Percentiles rank a stretch among this genome's conserved stretches.
Conservation (phyloP, 2,888 invertebrate genomes). For the Andrena fulva region DNA sequence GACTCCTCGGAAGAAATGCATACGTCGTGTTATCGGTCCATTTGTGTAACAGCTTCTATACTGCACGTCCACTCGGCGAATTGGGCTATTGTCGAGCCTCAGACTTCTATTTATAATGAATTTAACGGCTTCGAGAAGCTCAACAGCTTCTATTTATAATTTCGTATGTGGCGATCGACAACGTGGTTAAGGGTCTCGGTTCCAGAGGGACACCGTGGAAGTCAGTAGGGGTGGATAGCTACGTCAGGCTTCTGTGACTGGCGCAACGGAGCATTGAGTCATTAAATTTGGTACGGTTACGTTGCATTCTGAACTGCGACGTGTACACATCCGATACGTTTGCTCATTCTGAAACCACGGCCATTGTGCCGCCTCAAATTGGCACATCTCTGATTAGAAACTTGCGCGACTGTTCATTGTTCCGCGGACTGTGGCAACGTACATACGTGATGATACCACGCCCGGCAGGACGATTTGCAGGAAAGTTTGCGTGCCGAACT, state of each 20-base stretch:
- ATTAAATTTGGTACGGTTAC: slow-evolving; percentile 78
- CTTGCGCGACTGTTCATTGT: slow-evolving; percentile 71
- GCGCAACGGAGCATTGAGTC: slow-evolving; percentile 61
- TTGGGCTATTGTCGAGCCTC: slow-evolving; percentile 45
- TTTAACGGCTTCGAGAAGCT: too few relatives aligned
- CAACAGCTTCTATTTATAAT: slow-evolving; percentile 50
- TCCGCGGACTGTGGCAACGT: slow-evolving; percentile 48
- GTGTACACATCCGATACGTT: slow-evolving; percentile 61
- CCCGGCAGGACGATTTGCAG: slow-evolving; percentile 41
- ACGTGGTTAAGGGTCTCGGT: slow-evolving; percentile 38
- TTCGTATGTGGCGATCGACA: slow-evolving; percentile 33
- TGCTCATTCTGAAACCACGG: slow-evolving; percentile 72
- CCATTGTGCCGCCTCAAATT: slow-evolving; percentile 77
- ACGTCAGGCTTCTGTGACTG: slow-evolving; percentile 10
- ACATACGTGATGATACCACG: slow-evolving; percentile 48
- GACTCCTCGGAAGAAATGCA: not conserved
- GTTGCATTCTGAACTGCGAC: slow-evolving; percentile 65
- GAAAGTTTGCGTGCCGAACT: slow-evolving; percentile 20
- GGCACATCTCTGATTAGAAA: slow-evolving; percentile 81
- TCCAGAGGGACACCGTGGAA: slow-evolving; percentile 30
- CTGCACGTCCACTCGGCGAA: slow-evolving; percentile 15
- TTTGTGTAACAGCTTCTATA: slow-evolving; percentile 31
- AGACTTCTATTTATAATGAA: slow-evolving; percentile 13
- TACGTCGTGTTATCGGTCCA: slow-evolving; percentile 40
- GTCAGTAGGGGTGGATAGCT: slow-evolving; percentile 4